phyloP scores from a whole-genome alignment of 2,113 vertebrate species.

The Erythrolamprus reginae region DNA sequence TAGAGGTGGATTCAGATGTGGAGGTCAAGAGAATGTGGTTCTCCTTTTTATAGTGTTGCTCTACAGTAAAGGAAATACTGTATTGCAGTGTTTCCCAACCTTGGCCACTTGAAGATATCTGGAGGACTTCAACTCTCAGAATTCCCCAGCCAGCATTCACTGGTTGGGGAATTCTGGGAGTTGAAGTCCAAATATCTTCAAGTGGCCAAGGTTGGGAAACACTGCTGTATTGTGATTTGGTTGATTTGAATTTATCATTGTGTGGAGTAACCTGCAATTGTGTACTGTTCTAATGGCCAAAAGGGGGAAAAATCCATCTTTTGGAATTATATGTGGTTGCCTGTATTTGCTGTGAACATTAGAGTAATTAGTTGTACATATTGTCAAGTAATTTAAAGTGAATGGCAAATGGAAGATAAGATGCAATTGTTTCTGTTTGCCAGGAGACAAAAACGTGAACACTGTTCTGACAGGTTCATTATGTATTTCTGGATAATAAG shows the following conservation, averaged over 20 bases:
- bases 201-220: too few relatives aligned
- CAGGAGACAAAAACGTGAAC: background rate
- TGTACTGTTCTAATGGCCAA: background rate
- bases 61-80: background rate
- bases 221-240: slow-evolving; percentile 28
- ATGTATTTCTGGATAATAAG: background rate
- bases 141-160: too few relatives aligned
- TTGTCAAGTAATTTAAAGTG: background rate
- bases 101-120: too few relatives aligned
- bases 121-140: too few relatives aligned
- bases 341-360: background rate
- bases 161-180: too few relatives aligned
- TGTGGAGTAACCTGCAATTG: background rate
- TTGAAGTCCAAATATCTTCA: too few relatives aligned
- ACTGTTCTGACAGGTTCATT: background rate
- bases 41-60: background rate
- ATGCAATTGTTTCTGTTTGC: background rate
- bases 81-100: too few relatives aligned
- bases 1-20: background rate
- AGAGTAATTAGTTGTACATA: background rate
- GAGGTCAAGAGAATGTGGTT: background rate
- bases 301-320: background rate
- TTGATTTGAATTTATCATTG: background rate
- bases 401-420: background rate
- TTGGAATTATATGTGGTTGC: background rate